A percentile compares a stretch with the other conserved stretches of the same genome.
Conservation (phyloP, 2,888 invertebrate genomes). For the Hyppa rectilinea region DNA sequence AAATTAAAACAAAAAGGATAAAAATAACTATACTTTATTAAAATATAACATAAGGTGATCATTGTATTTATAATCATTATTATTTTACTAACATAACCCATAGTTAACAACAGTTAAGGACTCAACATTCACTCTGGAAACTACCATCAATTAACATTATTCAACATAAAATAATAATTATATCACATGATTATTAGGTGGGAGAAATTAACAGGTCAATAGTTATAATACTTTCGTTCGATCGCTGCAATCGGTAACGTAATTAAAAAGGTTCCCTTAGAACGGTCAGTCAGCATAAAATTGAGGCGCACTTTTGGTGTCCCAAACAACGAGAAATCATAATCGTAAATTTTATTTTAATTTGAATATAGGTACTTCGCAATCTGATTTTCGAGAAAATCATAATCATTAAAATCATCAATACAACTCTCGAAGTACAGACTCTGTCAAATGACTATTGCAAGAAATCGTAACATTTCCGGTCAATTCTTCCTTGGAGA, state of each 20-base stretch:
- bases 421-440: too few species aligned
- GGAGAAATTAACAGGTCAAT: conserved; percentile 55
- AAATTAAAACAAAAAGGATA: conserved; percentile 12
- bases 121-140: conserved; percentile 45
- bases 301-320: too few species aligned
- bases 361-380: neutral
- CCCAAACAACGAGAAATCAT: neutral
- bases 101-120: conserved; percentile 45
- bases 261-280: neutral
- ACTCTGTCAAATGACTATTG: too few species aligned
- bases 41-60: conserved; percentile 54
- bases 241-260: neutral
- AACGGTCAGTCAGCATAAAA: neutral
- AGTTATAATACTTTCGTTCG: conserved; percentile 12
- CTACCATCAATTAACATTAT: conserved; percentile 49
- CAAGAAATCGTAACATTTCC: too few species aligned
- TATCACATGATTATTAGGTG: conserved; percentile 75
- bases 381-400: too few species aligned
- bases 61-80: conserved; percentile 46
- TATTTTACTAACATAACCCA: conserved; percentile 49
- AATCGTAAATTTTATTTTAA: neutral
- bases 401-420: too few species aligned
- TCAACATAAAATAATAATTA: conserved; percentile 46
- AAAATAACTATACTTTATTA: conserved; percentile 62
- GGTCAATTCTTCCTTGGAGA: too few species aligned